Evolutionary conservation across 2,797 vertebrate genomes (phyloP).

Genomic region (Urosaurus nigricauda): DNA sequence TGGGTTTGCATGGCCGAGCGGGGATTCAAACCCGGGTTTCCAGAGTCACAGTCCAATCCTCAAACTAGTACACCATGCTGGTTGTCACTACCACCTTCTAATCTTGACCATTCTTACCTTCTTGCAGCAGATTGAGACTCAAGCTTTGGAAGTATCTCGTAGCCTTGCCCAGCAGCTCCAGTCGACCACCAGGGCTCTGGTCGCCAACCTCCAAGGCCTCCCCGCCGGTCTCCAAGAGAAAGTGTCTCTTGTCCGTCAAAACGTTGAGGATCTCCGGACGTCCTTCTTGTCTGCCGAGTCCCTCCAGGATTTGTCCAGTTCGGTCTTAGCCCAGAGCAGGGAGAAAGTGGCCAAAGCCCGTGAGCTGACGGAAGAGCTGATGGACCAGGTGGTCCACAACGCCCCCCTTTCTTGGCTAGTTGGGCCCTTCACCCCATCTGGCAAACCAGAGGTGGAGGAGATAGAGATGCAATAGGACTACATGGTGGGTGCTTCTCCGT

Average conservation of each 20-base stretch:
- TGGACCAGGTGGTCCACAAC: conserved; percentile 88
- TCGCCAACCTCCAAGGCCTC: conserved; percentile 78
- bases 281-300: conserved; percentile 77
- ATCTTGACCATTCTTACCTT: accelerated
- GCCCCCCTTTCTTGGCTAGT: conserved; percentile 92
- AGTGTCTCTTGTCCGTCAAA: conserved; percentile 80
- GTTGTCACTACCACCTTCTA: not conserved
- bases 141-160: conserved; percentile 83
- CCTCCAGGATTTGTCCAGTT: conserved; percentile 80
- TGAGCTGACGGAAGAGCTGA: conserved; percentile 86
- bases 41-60: not conserved
- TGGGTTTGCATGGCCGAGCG: no score
- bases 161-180: conserved; percentile 76
- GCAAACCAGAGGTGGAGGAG: conserved; percentile 33
- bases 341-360: conserved; percentile 74
- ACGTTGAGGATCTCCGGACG: conserved; percentile 85
- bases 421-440: conserved; percentile 87
- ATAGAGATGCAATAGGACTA: conserved; percentile 41
- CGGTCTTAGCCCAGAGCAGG: conserved; percentile 83
- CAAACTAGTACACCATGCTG: no score
- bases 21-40: not conserved
- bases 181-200: conserved; percentile 66
- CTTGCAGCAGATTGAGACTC: conserved; percentile 82
- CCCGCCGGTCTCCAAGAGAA: conserved; percentile 74
- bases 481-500: no score